phyloP scores from a whole-genome alignment of 2,888 invertebrate species.

The Drosophila formosana region DNA sequence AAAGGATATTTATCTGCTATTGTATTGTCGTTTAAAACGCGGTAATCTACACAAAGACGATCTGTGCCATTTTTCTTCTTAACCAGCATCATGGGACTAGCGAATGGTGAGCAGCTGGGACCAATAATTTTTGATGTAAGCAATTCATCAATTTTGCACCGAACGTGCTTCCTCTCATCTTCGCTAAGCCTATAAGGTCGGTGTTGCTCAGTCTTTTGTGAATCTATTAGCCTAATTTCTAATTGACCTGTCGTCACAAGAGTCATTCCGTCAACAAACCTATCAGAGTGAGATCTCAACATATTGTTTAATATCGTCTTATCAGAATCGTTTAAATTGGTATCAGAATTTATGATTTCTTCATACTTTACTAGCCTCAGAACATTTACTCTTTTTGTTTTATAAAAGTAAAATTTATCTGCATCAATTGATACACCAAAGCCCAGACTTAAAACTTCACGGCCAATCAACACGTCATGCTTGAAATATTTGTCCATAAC shows the following conservation, averaged over 20 bases:
- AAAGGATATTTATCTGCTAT: slow-evolving; percentile 11
- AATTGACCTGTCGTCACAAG: slow-evolving; percentile 15
- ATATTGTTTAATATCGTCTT: slow-evolving; percentile 6
- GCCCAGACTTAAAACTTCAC: slow-evolving; percentile 7
- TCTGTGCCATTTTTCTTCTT: slow-evolving; percentile 15
- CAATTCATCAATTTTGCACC: slow-evolving; percentile 11
- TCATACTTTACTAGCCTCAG: neutral
- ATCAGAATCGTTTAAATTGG: slow-evolving; percentile 8
- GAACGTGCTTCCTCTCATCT: slow-evolving; percentile 8
- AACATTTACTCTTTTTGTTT: slow-evolving; percentile 1
- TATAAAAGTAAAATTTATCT: slow-evolving; percentile 12
- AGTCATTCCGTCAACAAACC: slow-evolving; percentile 15
- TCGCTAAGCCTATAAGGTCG: slow-evolving; percentile 7
- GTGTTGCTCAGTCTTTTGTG: slow-evolving; percentile 25
- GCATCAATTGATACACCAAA: slow-evolving; percentile 9
- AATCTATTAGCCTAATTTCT: slow-evolving; percentile 27
- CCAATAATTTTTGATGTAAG: slow-evolving; percentile 7
- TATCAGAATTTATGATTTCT: slow-evolving; percentile 10
- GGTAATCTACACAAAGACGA: slow-evolving; percentile 4
- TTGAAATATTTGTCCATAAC: slow-evolving; percentile 14
- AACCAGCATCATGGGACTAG: slow-evolving; percentile 13
- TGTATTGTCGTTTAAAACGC: slow-evolving; percentile 9
- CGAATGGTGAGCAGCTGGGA: slow-evolving; percentile 9
- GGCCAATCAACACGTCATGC: slow-evolving; percentile 6
- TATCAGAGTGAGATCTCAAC: slow-evolving; percentile 8